Base-by-base conservation (phyloP, 2,888 invertebrate species). In the Salpingus planirostris region DNA sequence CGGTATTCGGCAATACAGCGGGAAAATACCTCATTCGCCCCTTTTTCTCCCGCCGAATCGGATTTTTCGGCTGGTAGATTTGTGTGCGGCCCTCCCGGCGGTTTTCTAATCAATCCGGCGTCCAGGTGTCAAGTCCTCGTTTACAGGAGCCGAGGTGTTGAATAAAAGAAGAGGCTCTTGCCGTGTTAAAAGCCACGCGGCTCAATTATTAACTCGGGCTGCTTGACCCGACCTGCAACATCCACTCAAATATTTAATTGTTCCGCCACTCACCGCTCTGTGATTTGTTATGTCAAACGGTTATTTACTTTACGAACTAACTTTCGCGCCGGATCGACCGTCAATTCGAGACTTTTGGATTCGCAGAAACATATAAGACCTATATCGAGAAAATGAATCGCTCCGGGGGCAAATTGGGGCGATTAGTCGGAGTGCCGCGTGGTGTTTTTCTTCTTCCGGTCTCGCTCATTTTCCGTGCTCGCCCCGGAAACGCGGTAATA, bases 171-270 rank as follows among this genome's bases (percentile, higher is more conserved):
- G 52, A 62, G 62, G 49, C 58, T 56, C 55, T 57, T 57, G 60
- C 61, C 54, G 64, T 63, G 64, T 64, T 64, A 65, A 65, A 65
- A 65, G 64, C 64, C 62, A 61, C 60, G 59, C 58, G 57, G 55
- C 50, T 65, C 62, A 63, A 65, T 64, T 63, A 65, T 65, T 64
- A 62, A 65, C 53, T 55, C 49, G n/a, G n/a, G 50, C 60, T 60
- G 60, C 62, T 63, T 63, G 62, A 61, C 62, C 63, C 60, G 58
- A 47, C 52, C 54, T 52, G 57, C 54, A 56, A 54, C 55, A 52
- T 59, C 60, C 57, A 50, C 58, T 64, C 61, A 64, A 64, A 64
- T 64, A 64, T 64, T 64, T 63, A 64, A 64, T 64, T 64, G 63
- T 57, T 60, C 59, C 57, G 60, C 61, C 62, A 60, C 61, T 61